phyloP scores from a whole-genome alignment of 2,888 invertebrate genomes.

The Aspidiotus rigidus region DNA sequence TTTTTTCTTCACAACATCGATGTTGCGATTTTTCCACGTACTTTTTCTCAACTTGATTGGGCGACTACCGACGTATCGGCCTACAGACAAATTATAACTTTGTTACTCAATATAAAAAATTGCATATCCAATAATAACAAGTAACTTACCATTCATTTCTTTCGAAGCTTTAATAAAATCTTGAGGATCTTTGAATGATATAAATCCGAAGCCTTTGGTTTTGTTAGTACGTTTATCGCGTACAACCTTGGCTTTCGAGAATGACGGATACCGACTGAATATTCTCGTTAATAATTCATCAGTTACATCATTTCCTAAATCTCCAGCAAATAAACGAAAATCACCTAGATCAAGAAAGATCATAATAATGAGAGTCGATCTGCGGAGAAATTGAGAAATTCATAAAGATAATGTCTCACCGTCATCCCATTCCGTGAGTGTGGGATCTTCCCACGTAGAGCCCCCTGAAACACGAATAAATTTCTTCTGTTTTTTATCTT shows the following conservation, averaged over 20 bases:
- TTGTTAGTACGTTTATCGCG: slow-evolving; percentile 95
- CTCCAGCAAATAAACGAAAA: slow-evolving; percentile 98
- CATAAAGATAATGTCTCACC: slow-evolving; percentile 44
- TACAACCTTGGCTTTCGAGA: slow-evolving; percentile 88
- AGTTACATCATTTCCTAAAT: slow-evolving; percentile 96
- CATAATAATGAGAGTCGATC: background rate
- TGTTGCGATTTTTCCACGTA: slow-evolving; percentile 85
- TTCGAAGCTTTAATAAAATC: slow-evolving; percentile 98
- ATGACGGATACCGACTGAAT: slow-evolving; percentile 88
- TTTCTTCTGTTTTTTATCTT: slow-evolving; percentile 56
- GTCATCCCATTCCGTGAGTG: slow-evolving; percentile 91
- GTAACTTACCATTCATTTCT: slow-evolving; percentile 87
- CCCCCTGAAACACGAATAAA: slow-evolving; percentile 87
- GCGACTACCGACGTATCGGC: slow-evolving; percentile 95
- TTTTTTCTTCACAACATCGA: slow-evolving; percentile 90
- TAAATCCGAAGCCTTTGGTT: slow-evolving; percentile 97
- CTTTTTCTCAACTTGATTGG: slow-evolving; percentile 97
- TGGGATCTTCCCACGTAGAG: slow-evolving; percentile 90
- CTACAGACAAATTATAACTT: slow-evolving; percentile 45
- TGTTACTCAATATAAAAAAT: background rate
- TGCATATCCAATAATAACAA: background rate
- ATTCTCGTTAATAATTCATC: slow-evolving; percentile 94
- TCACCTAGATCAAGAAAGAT: slow-evolving; percentile 55
- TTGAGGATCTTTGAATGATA: slow-evolving; percentile 93
- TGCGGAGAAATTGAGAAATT: background rate